A percentile compares a stretch with the other conserved stretches of the same genome.
phyloP scores from a whole-genome alignment of 2,113 vertebrate species.

The Tamias sibiricus region DNA sequence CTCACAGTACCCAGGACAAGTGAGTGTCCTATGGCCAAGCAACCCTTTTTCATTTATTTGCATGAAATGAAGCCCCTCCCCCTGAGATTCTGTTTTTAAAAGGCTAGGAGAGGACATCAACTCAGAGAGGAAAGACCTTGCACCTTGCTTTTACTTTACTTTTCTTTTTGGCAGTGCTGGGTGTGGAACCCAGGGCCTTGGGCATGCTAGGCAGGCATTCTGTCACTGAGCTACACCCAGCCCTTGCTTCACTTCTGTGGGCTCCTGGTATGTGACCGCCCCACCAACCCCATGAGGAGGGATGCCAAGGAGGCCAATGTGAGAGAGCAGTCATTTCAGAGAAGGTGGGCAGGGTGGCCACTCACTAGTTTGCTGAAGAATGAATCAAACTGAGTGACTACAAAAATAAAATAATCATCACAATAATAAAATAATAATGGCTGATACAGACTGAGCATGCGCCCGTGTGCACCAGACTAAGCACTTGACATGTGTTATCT shows the following conservation, averaged over 20 bases:
- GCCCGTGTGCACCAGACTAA: neutral
- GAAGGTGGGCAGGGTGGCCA: neutral
- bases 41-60: neutral
- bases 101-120: neutral
- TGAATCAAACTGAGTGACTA: rapidly evolving
- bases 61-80: neutral
- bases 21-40: neutral
- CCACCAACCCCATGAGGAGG: neutral
- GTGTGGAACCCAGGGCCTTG: too few species aligned
- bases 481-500: rapidly evolving
- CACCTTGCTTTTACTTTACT: neutral
- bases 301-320: neutral
- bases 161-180: neutral
- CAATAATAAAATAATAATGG: neutral
- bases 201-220: too few species aligned
- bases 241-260: neutral
- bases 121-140: neutral
- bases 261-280: neutral
- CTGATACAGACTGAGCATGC: too few species aligned
- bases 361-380: neutral
- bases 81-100: neutral
- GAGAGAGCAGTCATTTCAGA: neutral
- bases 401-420: neutral
- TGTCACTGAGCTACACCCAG: too few species aligned
- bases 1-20: neutral